Base-by-base conservation (phyloP, 2,113 vertebrate genomes). In the Callocephalon fimbriatum region DNA sequence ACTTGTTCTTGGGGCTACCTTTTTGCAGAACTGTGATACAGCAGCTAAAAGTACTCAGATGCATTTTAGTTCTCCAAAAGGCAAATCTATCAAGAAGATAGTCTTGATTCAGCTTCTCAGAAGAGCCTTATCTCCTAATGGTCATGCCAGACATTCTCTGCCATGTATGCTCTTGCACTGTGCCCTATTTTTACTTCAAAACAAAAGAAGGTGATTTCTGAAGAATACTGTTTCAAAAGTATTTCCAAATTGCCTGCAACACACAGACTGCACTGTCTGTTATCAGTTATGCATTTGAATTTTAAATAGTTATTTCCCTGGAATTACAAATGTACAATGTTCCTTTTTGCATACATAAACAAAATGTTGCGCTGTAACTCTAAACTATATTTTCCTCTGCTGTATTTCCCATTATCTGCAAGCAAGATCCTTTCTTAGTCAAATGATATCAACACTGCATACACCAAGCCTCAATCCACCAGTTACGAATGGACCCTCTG, bases 251-350 rank as follows among this genome's bases (percentile, higher is more conserved):
- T 54, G 54, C 26, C n/a, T 86, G 32, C 31, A 54, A 66, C 45
- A 80, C 42, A 70, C 4, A 81, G 76, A 75, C 15, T 67, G 16
- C 35, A 56, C 63, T 93, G 76, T 86, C 35, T n/a, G 51, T n/a
- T 88, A 88, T 81, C 78, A 73, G 59, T 42, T 54, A 37, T n/a
- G 47, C 6, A 53, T 51, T 47, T 77, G 82, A 94, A 94, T 88
- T 82, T 22, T 44, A 93, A 92, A 90, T n/a, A 83, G 47, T 56
- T 83, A 15, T 86, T 93, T 95, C 61, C 63, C 79, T 91, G 68
- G 72, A 91, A 88, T 71, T 74, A 88, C 54, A 92, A 93, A 81
- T 40, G n/a, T 9, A n/a, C 32, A 22, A 58, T 22, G 54, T n/a
- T 94, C 75, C 40, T 44, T 65, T 76, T 89, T 88, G 86, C 51